phyloP scores from a whole-genome alignment of 2,888 invertebrate species.

The Drosophila sordidula region DNA sequence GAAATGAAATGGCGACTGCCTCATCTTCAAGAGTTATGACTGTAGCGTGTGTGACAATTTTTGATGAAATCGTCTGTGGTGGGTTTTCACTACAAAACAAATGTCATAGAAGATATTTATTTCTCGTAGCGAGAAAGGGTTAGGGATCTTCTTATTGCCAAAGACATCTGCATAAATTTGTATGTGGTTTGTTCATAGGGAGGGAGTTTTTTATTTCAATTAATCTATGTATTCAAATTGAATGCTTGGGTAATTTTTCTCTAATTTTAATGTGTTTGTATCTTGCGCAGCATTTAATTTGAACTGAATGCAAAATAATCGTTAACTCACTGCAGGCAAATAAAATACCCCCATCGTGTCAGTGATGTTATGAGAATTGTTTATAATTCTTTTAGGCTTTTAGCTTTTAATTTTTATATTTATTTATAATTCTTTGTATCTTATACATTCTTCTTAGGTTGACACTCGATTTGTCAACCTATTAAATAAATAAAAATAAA shows the following conservation, averaged over 20 bases:
- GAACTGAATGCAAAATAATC: no score
- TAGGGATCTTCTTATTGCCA: background rate
- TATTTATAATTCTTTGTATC: no score
- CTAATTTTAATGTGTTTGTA: background rate
- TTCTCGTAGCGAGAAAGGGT: background rate
- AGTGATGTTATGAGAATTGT: no score
- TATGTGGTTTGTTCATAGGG: constrained; percentile 5
- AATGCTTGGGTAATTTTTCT: background rate
- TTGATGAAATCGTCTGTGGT: constrained; percentile 49
- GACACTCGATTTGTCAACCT: no score
- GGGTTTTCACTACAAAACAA: constrained; percentile 10
- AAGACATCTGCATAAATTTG: constrained; percentile 38
- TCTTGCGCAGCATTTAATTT: no score
- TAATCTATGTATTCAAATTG: constrained; percentile 12
- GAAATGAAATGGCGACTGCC: constrained; percentile 49
- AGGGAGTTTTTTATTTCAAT: background rate
- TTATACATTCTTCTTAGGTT: no score
- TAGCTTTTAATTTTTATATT: no score
- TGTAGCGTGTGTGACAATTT: constrained; percentile 37
- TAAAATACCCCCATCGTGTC: no score
- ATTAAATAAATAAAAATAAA: no score
- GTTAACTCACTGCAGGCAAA: no score
- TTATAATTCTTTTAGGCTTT: no score
- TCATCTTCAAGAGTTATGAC: constrained; percentile 48
- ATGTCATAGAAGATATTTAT: background rate